Conservation (phyloP, 2,113 vertebrate species). For the Scomber scombrus region DNA sequence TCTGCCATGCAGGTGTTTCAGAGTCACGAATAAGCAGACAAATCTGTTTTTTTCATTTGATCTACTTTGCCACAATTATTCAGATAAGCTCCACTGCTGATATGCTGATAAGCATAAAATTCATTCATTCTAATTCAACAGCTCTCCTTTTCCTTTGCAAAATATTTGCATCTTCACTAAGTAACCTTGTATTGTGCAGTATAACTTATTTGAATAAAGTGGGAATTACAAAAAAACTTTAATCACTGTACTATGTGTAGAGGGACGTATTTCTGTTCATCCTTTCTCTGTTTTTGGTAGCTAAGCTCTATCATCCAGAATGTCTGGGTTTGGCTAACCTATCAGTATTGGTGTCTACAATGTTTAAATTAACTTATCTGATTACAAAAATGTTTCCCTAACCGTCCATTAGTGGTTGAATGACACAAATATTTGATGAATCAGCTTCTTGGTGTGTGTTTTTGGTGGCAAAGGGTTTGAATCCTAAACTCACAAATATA, state of each 20-base stretch:
- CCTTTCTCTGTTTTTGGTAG: conserved; percentile 37
- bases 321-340: conserved; percentile 7
- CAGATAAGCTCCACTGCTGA: conserved; percentile 69
- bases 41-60: background rate
- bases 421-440: background rate
- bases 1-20: background rate
- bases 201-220: conserved; percentile 74
- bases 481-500: background rate
- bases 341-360: background rate
- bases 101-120: background rate
- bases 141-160: conserved; percentile 44
- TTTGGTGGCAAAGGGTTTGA: conserved; percentile 1
- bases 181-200: conserved; percentile 64
- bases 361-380: background rate
- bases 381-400: background rate
- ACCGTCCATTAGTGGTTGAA: background rate
- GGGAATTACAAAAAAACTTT: conserved; percentile 50
- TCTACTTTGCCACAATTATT: conserved; percentile 18
- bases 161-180: conserved; percentile 46
- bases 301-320: conserved; percentile 15
- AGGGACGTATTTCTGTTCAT: conserved; percentile 56
- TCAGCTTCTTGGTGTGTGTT: conserved; percentile 6
- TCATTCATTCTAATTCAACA: conserved; percentile 27
- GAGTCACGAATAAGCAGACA: conserved; percentile 3
- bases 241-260: conserved; percentile 72